Evolutionary conservation across 1,140 invertebrate genomes (phyloP).

Genomic region (Leptinotarsa lineolata): DNA sequence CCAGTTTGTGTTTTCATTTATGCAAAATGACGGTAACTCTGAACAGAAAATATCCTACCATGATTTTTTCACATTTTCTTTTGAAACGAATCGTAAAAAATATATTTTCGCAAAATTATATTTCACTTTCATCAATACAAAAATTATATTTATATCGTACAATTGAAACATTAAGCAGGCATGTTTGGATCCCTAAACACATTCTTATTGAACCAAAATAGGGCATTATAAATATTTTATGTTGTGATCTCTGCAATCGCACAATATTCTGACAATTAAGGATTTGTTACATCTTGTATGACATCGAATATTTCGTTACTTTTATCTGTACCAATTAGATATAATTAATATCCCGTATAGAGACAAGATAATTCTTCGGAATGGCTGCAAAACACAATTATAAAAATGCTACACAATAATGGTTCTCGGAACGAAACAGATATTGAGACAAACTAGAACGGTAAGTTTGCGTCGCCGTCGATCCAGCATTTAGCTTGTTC

Average conservation of each 20-base stretch:
- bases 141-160: no score
- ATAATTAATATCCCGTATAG: background rate
- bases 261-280: background rate
- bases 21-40: no score
- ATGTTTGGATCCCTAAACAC: background rate
- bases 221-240: background rate
- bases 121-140: no score
- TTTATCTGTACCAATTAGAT: background rate
- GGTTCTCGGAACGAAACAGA: background rate
- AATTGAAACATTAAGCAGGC: no score
- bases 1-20: no score
- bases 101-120: no score
- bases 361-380: background rate
- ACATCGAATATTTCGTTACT: background rate
- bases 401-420: background rate
- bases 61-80: no score
- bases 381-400: background rate
- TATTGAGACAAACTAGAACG: background rate
- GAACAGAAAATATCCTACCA: no score
- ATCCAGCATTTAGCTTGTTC: background rate
- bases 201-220: constrained; percentile 2
- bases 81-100: no score
- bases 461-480: background rate
- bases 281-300: background rate
- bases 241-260: background rate